phyloP scores from a whole-genome alignment of 1,140 invertebrate genomes.

The Drosophila tani region DNA sequence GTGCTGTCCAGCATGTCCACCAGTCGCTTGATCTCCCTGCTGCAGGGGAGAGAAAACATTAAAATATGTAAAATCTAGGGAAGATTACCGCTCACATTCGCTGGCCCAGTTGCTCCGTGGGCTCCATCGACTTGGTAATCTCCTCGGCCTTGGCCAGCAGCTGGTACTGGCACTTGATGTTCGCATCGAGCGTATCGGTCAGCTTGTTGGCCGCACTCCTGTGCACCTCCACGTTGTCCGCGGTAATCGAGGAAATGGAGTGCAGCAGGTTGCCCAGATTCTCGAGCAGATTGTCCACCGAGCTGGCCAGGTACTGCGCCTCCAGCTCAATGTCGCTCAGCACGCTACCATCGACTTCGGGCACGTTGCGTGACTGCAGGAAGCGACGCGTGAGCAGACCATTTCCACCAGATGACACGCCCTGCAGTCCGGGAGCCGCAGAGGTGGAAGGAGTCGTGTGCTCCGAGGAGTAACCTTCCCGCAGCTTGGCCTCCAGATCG shows the following conservation, averaged over 20 bases:
- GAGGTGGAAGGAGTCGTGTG: slow-evolving; percentile 74
- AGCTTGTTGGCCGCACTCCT: slow-evolving; percentile 96
- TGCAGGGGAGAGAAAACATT: slow-evolving; percentile 38
- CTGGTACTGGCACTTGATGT: slow-evolving; percentile 98
- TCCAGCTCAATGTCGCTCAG: slow-evolving; percentile 96
- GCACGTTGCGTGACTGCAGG: slow-evolving; percentile 88
- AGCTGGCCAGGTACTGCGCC: slow-evolving; percentile 94
- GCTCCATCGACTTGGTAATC: slow-evolving; percentile 94
- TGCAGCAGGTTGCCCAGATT: slow-evolving; percentile 94
- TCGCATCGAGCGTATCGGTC: slow-evolving; percentile 96
- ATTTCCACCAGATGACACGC: neutral
- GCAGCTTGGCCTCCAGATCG: slow-evolving; percentile 94
- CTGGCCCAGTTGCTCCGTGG: slow-evolving; percentile 92
- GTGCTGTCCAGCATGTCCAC: slow-evolving; percentile 89
- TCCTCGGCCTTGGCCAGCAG: slow-evolving; percentile 98
- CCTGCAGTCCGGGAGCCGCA: slow-evolving; percentile 24
- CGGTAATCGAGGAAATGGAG: slow-evolving; percentile 95
- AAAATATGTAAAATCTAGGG: neutral
- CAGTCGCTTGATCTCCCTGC: slow-evolving; percentile 88
- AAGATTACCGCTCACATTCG: slow-evolving; percentile 89
- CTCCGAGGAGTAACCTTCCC: slow-evolving; percentile 87
- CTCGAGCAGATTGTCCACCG: slow-evolving; percentile 95
- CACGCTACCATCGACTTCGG: slow-evolving; percentile 92
- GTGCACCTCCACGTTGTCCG: slow-evolving; percentile 96
- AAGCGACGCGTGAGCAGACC: slow-evolving; percentile 88